A percentile compares a stretch with the other conserved stretches of the same genome.
These are phyloP conservation scores for Biston stratarius DNA, from an alignment of 2,888 invertebrate genomes.

Conservation along the genomic window DNA sequence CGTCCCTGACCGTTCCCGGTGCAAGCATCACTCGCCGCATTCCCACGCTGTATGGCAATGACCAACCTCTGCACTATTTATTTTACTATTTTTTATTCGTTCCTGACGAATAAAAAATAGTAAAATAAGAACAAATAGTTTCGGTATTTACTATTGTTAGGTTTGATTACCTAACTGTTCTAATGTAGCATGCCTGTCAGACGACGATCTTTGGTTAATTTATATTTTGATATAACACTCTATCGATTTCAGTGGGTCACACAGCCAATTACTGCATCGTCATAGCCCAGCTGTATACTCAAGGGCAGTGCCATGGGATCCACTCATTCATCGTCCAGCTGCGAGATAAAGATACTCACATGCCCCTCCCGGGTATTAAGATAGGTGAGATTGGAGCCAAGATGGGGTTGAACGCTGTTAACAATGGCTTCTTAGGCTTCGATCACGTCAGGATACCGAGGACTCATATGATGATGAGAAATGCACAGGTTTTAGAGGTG, in stretches of 20 bases:
- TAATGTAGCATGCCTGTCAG: background rate
- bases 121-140: too few relatives aligned
- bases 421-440: conserved; percentile 97
- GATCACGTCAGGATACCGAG: conserved; percentile 95
- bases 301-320: conserved; percentile 93
- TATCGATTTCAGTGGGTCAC: conserved; percentile 92
- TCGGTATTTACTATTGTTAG: too few relatives aligned
- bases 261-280: conserved; percentile 96
- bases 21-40: too few relatives aligned
- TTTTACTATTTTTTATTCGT: too few relatives aligned
- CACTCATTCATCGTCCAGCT: conserved; percentile 97
- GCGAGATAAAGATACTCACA: conserved; percentile 94
- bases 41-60: too few relatives aligned
- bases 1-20: too few relatives aligned
- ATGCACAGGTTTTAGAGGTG: conserved; percentile 91
- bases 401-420: conserved; percentile 94
- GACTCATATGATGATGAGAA: conserved; percentile 96
- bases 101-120: too few relatives aligned
- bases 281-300: conserved; percentile 95
- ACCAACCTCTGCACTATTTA: too few relatives aligned
- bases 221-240: too few relatives aligned
- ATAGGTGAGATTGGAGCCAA: conserved; percentile 98
- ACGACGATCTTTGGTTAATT: background rate
- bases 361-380: conserved; percentile 94
- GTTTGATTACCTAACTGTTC: background rate